Conservation (phyloP, 92 coral and sea anemone genomes). For the Phenganax marumi region DNA sequence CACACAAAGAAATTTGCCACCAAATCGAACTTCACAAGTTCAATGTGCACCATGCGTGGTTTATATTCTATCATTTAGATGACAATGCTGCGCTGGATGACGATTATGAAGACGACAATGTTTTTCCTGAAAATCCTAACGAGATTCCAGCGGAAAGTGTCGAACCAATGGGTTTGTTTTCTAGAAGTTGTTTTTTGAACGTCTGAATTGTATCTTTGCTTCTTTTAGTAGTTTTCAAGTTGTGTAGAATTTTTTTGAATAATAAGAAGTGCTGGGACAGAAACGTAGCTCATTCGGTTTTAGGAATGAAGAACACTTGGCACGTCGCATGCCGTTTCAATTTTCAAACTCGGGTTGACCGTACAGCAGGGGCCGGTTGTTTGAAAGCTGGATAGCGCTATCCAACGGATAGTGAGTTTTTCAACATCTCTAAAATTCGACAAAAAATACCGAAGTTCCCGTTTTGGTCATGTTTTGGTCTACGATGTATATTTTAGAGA, state of each 20-base stretch:
- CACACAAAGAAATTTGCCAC: not conserved
- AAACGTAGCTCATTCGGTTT: no score
- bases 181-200: not conserved
- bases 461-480: no score
- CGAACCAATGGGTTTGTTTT: slow-evolving; percentile 69
- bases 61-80: not conserved
- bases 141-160: slow-evolving; percentile 42
- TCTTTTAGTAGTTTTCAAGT: not conserved
- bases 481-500: no score
- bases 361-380: no score
- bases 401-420: no score
- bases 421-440: no score
- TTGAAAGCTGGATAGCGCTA: no score
- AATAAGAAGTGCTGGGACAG: no score
- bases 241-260: not conserved
- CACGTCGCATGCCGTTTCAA: no score
- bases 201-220: not conserved
- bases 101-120: slow-evolving; percentile 46
- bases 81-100: slow-evolving; percentile 25
- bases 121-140: slow-evolving; percentile 48
- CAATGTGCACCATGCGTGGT: not conserved
- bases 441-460: no score
- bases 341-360: no score
- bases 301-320: no score
- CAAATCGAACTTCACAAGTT: not conserved